Evolutionary conservation across 2,888 invertebrate species (phyloP).

Genomic region (Thecophora atra): DNA sequence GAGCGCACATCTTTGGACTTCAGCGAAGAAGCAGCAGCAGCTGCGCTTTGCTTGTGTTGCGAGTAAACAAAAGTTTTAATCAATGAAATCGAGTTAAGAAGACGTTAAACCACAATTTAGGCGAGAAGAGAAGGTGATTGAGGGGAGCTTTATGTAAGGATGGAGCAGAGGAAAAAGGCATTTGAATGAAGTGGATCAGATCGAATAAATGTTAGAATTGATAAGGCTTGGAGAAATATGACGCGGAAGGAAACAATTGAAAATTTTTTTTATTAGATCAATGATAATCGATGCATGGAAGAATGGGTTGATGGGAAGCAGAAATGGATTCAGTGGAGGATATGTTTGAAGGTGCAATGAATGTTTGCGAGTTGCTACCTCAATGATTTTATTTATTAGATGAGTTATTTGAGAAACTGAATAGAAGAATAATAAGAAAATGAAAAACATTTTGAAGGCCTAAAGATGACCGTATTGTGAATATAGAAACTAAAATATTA

Average conservation of each 20-base stretch:
- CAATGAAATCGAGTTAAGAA: conserved; percentile 33
- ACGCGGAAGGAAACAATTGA: conserved; percentile 8
- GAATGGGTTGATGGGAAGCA: neutral
- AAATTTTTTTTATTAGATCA: neutral
- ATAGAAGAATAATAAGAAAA: too few relatives aligned
- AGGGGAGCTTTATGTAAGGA: neutral
- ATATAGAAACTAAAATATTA: too few relatives aligned
- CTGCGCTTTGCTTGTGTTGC: conserved; percentile 32
- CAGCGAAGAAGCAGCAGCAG: conserved; percentile 13
- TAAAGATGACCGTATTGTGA: too few relatives aligned
- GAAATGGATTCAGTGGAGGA: neutral
- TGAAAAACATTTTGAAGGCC: too few relatives aligned
- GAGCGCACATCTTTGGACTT: neutral
- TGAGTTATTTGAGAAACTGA: too few relatives aligned
- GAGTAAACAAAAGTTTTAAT: conserved; percentile 36
- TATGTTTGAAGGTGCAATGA: neutral
- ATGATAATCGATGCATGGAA: neutral
- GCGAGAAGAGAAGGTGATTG: neutral
- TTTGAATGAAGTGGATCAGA: neutral
- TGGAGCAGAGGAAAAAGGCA: neutral
- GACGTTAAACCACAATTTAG: neutral
- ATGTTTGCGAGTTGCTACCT: neutral
- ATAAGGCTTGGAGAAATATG: neutral
- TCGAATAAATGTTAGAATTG: neutral
- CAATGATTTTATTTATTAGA: too few relatives aligned